Evolutionary conservation across 2,113 vertebrate genomes (phyloP).

Genomic region (Hystrix cristata): DNA sequence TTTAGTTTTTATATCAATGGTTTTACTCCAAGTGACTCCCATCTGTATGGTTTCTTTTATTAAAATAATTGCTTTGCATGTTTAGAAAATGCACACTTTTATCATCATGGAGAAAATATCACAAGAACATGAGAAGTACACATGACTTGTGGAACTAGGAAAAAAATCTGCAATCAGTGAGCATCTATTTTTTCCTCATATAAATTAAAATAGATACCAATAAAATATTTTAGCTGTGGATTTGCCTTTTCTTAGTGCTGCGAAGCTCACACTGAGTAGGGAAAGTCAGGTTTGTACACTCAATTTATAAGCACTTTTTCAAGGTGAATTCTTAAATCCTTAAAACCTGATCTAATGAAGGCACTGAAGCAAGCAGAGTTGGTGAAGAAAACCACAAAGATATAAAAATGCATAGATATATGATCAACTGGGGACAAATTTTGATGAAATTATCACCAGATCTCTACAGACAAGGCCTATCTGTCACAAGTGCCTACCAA

Average conservation of each 20-base stretch:
- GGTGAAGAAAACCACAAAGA: conserved; percentile 70
- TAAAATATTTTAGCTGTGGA: conserved; percentile 50
- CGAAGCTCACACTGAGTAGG: conserved; percentile 61
- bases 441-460: conserved; percentile 74
- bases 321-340: conserved; percentile 72
- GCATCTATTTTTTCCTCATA: conserved; percentile 46
- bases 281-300: conserved; percentile 64
- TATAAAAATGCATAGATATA: conserved; percentile 66
- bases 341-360: conserved; percentile 72
- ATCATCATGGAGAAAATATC: conserved; percentile 56
- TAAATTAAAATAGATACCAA: conserved; percentile 18
- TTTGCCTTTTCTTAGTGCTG: conserved; percentile 56
- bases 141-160: background rate
- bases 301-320: conserved; percentile 52
- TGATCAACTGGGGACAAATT: conserved; percentile 61
- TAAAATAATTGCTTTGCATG: conserved; percentile 55
- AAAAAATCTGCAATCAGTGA: conserved; percentile 68
- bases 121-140: conserved; percentile 57
- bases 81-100: conserved; percentile 59
- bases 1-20: conserved; percentile 21
- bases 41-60: conserved; percentile 45
- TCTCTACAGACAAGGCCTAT: conserved; percentile 44
- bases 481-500: conserved; percentile 72
- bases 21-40: conserved; percentile 27
- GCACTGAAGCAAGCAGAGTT: conserved; percentile 60